Evolutionary conservation across 2,797 vertebrate species (phyloP).

Genomic region (Ptychadena robeensis): DNA sequence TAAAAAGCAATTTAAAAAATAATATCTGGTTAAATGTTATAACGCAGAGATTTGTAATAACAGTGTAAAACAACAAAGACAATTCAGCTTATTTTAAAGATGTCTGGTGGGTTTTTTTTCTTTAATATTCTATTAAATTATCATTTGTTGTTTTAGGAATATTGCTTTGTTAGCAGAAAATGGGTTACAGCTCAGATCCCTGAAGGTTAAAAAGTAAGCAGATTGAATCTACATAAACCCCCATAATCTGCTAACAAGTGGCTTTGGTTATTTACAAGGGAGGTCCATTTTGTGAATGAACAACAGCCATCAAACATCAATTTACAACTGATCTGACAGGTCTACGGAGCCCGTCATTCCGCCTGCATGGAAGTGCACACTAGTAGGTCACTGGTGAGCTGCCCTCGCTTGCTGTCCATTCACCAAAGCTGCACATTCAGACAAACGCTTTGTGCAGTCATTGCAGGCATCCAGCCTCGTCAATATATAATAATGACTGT

Average conservation of each 20-base stretch:
- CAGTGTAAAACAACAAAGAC: not conserved
- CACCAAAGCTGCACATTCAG: not conserved
- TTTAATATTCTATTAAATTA: not conserved
- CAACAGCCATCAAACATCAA: not conserved
- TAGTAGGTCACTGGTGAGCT: not conserved
- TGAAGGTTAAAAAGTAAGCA: constrained; percentile 3
- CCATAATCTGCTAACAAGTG: constrained; percentile 14
- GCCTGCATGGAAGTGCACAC: not conserved
- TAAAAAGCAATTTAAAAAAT: not conserved
- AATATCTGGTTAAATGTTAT: too few species aligned
- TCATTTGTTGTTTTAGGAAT: not conserved
- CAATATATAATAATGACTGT: not conserved
- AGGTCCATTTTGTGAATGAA: constrained; percentile 24
- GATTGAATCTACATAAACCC: constrained; percentile 13
- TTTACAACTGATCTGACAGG: not conserved
- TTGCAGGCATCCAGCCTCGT: not conserved
- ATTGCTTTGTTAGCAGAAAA: not conserved
- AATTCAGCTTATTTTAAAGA: not conserved
- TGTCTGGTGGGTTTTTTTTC: not conserved
- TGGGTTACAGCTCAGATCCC: constrained; percentile 31
- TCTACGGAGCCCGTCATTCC: not conserved
- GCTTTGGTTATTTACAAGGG: not conserved
- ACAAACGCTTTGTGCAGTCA: too few species aligned
- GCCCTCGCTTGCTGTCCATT: not conserved
- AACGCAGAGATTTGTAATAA: too few species aligned